Evolutionary conservation across 2,888 invertebrate genomes (phyloP), one percentile per base, ranked within the genome.

Genomic region (Pristionchus entomophagus): DNA sequence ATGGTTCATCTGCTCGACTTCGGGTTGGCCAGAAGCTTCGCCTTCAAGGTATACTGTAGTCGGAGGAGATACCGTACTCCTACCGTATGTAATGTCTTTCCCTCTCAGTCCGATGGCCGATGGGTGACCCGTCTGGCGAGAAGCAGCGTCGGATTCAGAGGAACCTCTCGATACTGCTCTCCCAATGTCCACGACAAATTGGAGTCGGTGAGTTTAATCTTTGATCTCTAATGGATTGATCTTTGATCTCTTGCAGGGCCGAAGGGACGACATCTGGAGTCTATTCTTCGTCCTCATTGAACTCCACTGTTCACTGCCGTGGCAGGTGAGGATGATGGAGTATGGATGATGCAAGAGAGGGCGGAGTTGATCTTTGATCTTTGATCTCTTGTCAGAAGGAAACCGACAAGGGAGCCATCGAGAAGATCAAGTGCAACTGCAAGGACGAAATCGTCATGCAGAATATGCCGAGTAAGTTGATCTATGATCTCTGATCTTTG

Each of bases 281-380:
- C 86, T 88, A n/a, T 73, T 89, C 51, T 89, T 82, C 86, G 88
- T 88, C n/a, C 83, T 88, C 65, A 92, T 92, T 84, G 91, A 90
- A 85, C 83, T 97, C 97, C 93, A 97, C 96, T 91, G 90, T 69
- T 90, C 90, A 0, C 89, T 91, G 38, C 91, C 91, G 59, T 91
- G 91, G 91, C 91, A 77, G 77, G 77, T 77, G 19, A 19, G 69
- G n/a, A n/a, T 41, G 45, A 45, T 45, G 22, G 26, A 17, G 8
- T 19, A 45, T 4, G 10, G n/a, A 77, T n/a, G 41, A 45, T 45
- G n/a, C 26, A 45, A 77, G 6, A 14, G 45, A 73, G 29, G 17
- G 29, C 19, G 45, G 14, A 14, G 14, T 41, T 65, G 65, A 65
- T 35, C 14, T 35, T 14, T 65, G 32, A n/a, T n/a, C n/a, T n/a